Conservation (phyloP, 2,888 invertebrate species). For the Holacanthella duospinosa region DNA sequence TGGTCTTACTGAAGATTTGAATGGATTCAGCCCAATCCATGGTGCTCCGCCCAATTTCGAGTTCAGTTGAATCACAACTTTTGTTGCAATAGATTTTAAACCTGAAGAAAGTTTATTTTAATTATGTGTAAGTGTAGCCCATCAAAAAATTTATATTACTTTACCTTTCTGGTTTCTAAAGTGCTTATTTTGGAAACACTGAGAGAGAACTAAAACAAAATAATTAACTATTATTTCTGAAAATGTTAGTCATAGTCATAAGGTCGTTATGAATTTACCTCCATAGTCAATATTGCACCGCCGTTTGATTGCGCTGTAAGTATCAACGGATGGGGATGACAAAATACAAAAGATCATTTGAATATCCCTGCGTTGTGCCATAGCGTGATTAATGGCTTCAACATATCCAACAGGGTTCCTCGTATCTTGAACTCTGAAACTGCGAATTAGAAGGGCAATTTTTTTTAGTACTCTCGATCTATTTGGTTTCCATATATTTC, state of each 20-base stretch:
- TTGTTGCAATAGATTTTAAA: conserved; percentile 39
- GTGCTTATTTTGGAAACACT: conserved; percentile 28
- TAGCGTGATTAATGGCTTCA: conserved; percentile 17
- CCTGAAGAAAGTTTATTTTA: too few species aligned
- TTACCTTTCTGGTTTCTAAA: conserved; percentile 12
- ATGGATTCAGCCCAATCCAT: conserved; percentile 65
- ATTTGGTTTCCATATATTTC: too few species aligned
- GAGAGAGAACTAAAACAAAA: conserved; percentile 21
- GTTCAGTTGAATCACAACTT: conserved; percentile 48
- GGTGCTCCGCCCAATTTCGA: conserved; percentile 72
- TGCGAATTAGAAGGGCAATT: too few species aligned
- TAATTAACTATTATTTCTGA: neutral
- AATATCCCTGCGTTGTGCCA: neutral
- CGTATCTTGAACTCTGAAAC: too few species aligned
- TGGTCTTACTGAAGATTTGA: conserved; percentile 38
- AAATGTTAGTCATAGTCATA: neutral
- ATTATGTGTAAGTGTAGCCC: too few species aligned
- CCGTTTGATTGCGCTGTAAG: conserved; percentile 18
- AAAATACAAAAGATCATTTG: conserved; percentile 17
- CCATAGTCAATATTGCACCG: conserved; percentile 17
- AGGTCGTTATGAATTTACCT: conserved; percentile 11
- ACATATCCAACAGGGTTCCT: conserved; percentile 24
- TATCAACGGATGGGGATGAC: conserved; percentile 16
- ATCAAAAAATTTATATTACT: too few species aligned
- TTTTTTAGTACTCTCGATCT: too few species aligned